phyloP scores from a whole-genome alignment of 2,113 vertebrate species.

The Hipposideros armiger region DNA sequence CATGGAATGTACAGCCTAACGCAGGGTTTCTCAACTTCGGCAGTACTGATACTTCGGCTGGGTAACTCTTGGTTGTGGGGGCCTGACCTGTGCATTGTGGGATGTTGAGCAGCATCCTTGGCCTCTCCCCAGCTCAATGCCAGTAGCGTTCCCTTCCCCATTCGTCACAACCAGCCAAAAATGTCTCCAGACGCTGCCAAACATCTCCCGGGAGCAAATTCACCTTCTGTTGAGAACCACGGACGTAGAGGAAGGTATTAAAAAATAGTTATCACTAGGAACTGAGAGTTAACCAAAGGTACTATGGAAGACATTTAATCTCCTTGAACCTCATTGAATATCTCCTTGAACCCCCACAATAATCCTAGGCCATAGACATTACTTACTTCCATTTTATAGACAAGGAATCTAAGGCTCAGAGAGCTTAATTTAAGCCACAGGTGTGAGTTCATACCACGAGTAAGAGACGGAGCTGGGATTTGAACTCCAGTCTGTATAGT shows the following conservation, averaged over 20 bases:
- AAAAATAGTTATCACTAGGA: not conserved
- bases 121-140: not conserved
- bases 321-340: not conserved
- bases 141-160: too few relatives aligned
- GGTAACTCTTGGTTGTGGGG: rapidly evolving
- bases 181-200: not conserved
- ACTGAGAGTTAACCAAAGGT: not conserved
- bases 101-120: rapidly evolving
- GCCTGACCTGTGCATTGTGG: rapidly evolving
- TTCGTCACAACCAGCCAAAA: too few relatives aligned
- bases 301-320: not conserved
- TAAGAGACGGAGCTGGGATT: not conserved
- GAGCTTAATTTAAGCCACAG: not conserved
- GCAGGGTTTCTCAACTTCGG: not conserved
- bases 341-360: not conserved
- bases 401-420: not conserved
- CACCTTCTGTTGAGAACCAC: not conserved
- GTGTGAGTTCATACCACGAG: not conserved
- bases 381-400: not conserved
- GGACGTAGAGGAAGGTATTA: not conserved
- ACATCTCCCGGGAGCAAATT: not conserved
- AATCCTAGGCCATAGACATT: rapidly evolving
- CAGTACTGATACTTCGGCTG: rapidly evolving
- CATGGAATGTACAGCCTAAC: rapidly evolving
- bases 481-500: not conserved